These are phyloP conservation scores for Siderastrea siderea DNA, from an alignment of 92 coral and sea anemone genomes.

Conservation along the genomic window DNA sequence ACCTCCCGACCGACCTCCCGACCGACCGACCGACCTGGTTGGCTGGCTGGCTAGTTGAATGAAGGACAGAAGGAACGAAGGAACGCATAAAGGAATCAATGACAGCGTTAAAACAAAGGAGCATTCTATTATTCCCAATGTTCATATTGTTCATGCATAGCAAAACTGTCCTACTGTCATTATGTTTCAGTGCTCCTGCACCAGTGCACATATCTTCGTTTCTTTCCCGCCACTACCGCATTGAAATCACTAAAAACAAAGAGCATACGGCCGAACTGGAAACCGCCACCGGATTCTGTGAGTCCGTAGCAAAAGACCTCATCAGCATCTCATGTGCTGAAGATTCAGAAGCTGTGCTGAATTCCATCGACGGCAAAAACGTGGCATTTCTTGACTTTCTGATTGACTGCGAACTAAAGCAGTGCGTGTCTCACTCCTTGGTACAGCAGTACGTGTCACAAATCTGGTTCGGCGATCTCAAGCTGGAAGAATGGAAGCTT, in stretches of 20 bases:
- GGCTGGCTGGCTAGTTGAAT: background rate
- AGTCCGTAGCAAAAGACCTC: slow-evolving; percentile 85
- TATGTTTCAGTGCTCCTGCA: slow-evolving; percentile 80
- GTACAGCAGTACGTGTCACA: slow-evolving; percentile 95
- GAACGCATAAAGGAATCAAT: too few relatives aligned
- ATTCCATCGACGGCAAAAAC: slow-evolving; percentile 84
- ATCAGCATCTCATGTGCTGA: slow-evolving; percentile 93
- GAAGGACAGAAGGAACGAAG: background rate
- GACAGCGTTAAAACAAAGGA: too few relatives aligned
- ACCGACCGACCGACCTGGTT: background rate
- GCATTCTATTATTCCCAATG: too few relatives aligned
- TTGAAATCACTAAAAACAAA: slow-evolving; percentile 81
- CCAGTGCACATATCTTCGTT: slow-evolving; percentile 90
- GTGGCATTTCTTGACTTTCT: slow-evolving; percentile 94
- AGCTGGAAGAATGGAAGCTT: slow-evolving; percentile 91
- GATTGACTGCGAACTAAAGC: slow-evolving; percentile 92
- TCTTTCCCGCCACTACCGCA: slow-evolving; percentile 84
- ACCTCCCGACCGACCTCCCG: background rate
- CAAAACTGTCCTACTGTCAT: background rate
- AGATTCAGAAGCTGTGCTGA: slow-evolving; percentile 87
- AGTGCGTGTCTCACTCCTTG: slow-evolving; percentile 92
- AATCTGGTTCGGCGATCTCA: slow-evolving; percentile 94
- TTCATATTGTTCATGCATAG: too few relatives aligned
- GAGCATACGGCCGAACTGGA: slow-evolving; percentile 80
- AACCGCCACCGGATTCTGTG: slow-evolving; percentile 84